These are phyloP conservation scores for Plebejus anna DNA, from an alignment of 2,888 invertebrate species.

Conservation along the genomic window DNA sequence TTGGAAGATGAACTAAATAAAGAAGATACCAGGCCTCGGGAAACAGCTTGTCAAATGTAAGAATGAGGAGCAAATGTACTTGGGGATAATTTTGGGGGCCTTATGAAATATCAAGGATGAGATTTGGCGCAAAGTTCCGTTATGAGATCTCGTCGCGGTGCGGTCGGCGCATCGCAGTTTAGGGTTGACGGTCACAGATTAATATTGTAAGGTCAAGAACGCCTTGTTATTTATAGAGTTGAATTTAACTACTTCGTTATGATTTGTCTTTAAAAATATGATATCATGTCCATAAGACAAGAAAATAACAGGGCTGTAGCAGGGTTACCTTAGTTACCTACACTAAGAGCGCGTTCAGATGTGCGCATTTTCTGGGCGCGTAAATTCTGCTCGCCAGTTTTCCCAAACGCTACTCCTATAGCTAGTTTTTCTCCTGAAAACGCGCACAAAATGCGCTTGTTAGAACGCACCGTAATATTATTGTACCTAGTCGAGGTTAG, in stretches of 20 bases:
- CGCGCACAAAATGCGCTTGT: too few relatives aligned
- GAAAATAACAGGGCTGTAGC: too few relatives aligned
- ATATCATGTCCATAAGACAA: too few relatives aligned
- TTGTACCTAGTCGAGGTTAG: too few relatives aligned
- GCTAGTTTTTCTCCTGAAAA: too few relatives aligned
- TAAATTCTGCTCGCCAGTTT: too few relatives aligned
- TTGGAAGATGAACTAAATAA: not conserved
- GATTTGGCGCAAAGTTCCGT: constrained; percentile 6
- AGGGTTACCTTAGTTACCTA: too few relatives aligned
- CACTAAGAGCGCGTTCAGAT: too few relatives aligned
- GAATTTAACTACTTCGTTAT: not conserved
- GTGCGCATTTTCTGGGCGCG: too few relatives aligned
- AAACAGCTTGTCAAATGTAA: constrained; percentile 16
- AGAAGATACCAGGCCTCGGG: not conserved
- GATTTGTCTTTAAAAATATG: too few relatives aligned
- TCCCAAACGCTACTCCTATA: too few relatives aligned
- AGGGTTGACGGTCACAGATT: not conserved
- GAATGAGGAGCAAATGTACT: constrained; percentile 11
- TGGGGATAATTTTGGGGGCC: not conserved
- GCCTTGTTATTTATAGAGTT: not conserved
- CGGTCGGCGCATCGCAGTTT: constrained; percentile 8
- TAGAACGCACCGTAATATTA: too few relatives aligned
- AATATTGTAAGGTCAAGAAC: constrained; percentile 5
- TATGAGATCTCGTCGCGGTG: constrained; percentile 2
- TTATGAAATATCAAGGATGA: constrained; percentile 11